phyloP scores from a whole-genome alignment of 2,113 vertebrate species.

The Hyperopisus bebe region DNA sequence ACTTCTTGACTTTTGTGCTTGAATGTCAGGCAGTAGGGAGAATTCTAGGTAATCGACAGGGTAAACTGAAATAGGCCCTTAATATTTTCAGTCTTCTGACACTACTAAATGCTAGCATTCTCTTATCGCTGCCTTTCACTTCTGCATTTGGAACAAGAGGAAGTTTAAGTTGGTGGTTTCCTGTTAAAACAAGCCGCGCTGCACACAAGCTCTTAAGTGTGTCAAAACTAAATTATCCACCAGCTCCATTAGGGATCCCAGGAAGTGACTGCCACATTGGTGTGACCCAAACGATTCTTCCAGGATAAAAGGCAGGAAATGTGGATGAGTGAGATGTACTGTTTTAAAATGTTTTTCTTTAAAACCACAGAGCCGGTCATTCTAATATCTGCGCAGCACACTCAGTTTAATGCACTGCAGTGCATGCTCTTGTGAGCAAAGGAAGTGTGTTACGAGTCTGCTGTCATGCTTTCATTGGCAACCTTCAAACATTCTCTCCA shows the following conservation, averaged over 20 bases:
- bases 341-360: not conserved
- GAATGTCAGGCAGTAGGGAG: not conserved
- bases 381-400: not conserved
- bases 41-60: not conserved
- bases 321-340: not conserved
- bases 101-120: conserved; percentile 14
- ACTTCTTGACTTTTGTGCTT: not conserved
- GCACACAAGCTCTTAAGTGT: not conserved
- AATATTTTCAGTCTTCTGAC: not conserved
- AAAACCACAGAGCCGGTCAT: not conserved
- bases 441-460: not conserved
- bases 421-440: not conserved
- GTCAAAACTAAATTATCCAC: not conserved
- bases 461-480: not conserved
- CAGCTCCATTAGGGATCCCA: not conserved
- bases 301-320: conserved; percentile 8
- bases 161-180: conserved; percentile 25
- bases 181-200: not conserved
- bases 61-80: not conserved
- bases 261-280: not conserved
- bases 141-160: not conserved
- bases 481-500: not conserved
- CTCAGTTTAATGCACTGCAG: not conserved
- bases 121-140: not conserved
- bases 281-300: no score